Evolutionary conservation across 2,888 invertebrate species (phyloP), one percentile per base, ranked within the genome.

Genomic region (Coleophora flavipennella): DNA sequence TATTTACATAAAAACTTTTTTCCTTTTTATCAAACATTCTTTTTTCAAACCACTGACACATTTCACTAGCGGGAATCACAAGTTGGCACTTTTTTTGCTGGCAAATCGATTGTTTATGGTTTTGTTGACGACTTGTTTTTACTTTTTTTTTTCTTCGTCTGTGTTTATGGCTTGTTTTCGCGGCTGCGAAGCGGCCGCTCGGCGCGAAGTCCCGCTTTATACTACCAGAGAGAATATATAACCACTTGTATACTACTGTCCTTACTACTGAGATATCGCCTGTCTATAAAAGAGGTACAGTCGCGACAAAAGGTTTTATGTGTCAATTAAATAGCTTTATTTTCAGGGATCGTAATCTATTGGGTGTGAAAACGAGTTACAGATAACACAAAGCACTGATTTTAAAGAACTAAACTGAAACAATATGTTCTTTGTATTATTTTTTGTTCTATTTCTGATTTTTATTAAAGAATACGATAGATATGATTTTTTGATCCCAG

Each of bases 211-310:
- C 57, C 57, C 58, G 56, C 49, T 62, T 65, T 53, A 40, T 56
- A 68, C 59, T 59, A 55, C 64, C n/a, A n/a, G n/a, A n/a, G n/a
- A n/a, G n/a, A n/a, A n/a, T n/a, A n/a, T n/a, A n/a, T n/a, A n/a
- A n/a, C n/a, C n/a, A n/a, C n/a, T n/a, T 62, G 66, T 53, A 40
- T 56, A 68, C 59, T 59, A 55, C 64, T 62, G 66, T 57, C 53
- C 62, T 67, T 62, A 57, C 58, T 62, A 77, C 77, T 77, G 76
- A 77, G 55, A 63, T 61, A 57, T 53, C 55, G 51, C 48, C 53
- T 20, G 20, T 57, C 56, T 57, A 55, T 53, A 57, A 55, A 20
- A 42, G 31, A 27, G 32, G 57, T 60, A 64, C 61, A 53, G 56
- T 49, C 62, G 60, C 45, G 49, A 38, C 31, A 48, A 43, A 38